Evolutionary conservation across 2,113 vertebrate species (phyloP).

Genomic region (Cebidichthys violaceus): DNA sequence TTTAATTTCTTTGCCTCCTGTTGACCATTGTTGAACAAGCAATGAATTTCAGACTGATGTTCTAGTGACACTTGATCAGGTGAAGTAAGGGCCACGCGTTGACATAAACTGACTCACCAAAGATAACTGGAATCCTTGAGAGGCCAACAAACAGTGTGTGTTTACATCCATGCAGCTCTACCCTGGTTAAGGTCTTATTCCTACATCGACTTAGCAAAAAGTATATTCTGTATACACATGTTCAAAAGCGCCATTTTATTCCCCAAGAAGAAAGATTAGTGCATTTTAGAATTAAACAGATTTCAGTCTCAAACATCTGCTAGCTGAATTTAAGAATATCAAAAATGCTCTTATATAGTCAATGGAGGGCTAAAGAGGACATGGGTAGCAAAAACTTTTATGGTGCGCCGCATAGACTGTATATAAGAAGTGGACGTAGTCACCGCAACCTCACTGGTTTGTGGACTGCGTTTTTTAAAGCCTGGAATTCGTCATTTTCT

Average conservation of each 20-base stretch:
- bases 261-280: not conserved
- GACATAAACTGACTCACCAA: conserved; percentile 80
- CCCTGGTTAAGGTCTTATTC: conserved; percentile 44
- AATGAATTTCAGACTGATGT: conserved; percentile 76
- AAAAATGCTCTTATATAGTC: not conserved
- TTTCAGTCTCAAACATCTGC: not conserved
- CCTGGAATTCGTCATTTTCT: too few species aligned
- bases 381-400: not conserved
- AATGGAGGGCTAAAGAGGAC: not conserved
- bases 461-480: too few species aligned
- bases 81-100: conserved; percentile 71
- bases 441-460: too few species aligned
- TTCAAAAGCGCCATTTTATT: not conserved
- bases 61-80: conserved; percentile 66
- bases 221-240: not conserved
- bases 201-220: not conserved
- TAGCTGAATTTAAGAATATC: not conserved
- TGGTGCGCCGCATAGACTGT: not conserved
- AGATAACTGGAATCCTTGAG: conserved; percentile 81
- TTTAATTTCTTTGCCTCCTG: conserved; percentile 62
- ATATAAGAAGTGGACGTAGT: too few species aligned
- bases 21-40: conserved; percentile 74
- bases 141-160: conserved; percentile 75
- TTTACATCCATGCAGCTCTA: conserved; percentile 68
- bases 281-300: not conserved